phyloP scores from a whole-genome alignment of 2,888 invertebrate species.

The Netelia inedita region DNA sequence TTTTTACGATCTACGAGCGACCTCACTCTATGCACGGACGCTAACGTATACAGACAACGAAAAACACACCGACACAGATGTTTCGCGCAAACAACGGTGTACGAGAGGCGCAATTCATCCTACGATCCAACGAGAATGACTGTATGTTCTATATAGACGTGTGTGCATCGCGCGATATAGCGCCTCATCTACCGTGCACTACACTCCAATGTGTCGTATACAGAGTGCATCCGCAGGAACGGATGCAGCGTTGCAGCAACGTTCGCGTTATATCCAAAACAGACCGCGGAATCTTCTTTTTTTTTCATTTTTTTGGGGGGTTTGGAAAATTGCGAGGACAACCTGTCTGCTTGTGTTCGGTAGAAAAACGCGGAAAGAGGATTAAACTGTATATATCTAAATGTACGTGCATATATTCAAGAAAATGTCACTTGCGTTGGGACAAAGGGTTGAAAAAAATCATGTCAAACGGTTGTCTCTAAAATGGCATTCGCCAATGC shows the following conservation, averaged over 20 bases:
- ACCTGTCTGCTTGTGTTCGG: conserved; percentile 34
- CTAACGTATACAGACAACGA: neutral
- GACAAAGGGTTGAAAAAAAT: too few relatives aligned
- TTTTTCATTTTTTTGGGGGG: neutral
- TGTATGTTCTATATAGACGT: conserved; percentile 1
- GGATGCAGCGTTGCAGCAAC: conserved; percentile 46
- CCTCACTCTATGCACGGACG: neutral
- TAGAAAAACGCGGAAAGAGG: conserved; percentile 13
- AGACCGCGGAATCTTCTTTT: conserved; percentile 26
- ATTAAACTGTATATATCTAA: neutral
- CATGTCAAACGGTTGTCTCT: too few relatives aligned
- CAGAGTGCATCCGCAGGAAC: conserved; percentile 60
- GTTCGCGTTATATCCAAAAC: conserved; percentile 30
- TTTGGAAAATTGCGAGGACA: conserved; percentile 22
- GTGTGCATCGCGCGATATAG: conserved; percentile 27
- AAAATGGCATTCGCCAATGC: neutral
- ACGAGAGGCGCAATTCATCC: conserved; percentile 45
- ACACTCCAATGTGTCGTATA: conserved; percentile 35
- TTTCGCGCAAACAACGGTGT: conserved; percentile 36
- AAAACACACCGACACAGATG: conserved; percentile 35
- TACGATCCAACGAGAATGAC: conserved; percentile 45
- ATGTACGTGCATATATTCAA: neutral
- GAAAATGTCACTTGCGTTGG: neutral
- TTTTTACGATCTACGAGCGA: conserved; percentile 77
- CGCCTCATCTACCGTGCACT: conserved; percentile 49